These are phyloP conservation scores for Littorina saxatilis DNA, from an alignment of 1,140 invertebrate genomes.

Conservation along the genomic window DNA sequence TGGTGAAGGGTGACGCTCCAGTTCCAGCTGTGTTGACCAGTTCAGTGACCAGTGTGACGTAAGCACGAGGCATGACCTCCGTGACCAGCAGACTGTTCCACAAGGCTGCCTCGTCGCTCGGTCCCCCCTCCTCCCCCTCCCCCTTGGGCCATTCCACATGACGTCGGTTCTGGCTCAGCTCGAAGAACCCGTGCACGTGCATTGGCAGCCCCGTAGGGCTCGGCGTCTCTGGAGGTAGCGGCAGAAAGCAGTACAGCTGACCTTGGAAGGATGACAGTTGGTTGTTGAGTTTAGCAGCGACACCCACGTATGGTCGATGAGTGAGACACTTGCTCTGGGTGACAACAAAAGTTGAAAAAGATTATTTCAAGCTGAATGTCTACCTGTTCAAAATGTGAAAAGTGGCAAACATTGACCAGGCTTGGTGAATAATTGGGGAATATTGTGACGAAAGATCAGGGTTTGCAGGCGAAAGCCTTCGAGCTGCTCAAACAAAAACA, in stretches of 20 bases:
- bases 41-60: conserved; percentile 36
- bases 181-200: conserved; percentile 69
- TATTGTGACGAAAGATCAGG: too few relatives aligned
- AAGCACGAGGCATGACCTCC: conserved; percentile 59
- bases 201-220: conserved; percentile 66
- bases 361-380: too few relatives aligned
- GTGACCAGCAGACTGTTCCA: conserved; percentile 66
- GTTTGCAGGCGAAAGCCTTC: too few relatives aligned
- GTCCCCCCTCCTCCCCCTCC: conserved; percentile 40
- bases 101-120: conserved; percentile 55
- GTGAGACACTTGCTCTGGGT: background rate
- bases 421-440: too few relatives aligned
- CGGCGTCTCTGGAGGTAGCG: conserved; percentile 58
- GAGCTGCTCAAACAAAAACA: too few relatives aligned
- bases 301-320: conserved; percentile 35
- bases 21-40: background rate
- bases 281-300: conserved; percentile 34
- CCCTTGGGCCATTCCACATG: conserved; percentile 65
- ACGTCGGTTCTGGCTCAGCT: conserved; percentile 64
- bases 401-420: too few relatives aligned
- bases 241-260: conserved; percentile 70
- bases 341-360: background rate
- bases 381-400: too few relatives aligned
- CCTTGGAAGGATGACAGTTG: background rate
- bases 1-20: background rate